Evolutionary conservation across 1,140 invertebrate genomes (phyloP).

Genomic region (Pachyrhynchus sulphureomaculatus): DNA sequence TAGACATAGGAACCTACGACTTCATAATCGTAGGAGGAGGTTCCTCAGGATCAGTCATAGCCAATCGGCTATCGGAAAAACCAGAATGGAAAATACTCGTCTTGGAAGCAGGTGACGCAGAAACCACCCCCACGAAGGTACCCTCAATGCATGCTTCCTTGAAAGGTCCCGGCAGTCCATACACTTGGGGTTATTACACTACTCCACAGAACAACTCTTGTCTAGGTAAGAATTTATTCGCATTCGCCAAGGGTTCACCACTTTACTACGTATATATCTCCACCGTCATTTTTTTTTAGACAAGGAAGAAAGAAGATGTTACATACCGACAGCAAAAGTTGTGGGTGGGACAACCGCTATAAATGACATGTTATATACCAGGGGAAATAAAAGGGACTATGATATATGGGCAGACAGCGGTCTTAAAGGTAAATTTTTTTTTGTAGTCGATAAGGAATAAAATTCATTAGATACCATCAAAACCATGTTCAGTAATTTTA

Average conservation of each 20-base stretch:
- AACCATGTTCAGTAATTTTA: too few relatives aligned
- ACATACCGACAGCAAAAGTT: constrained; percentile 60
- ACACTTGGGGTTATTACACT: constrained; percentile 81
- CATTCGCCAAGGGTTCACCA: too few relatives aligned
- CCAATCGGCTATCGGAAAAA: constrained; percentile 71
- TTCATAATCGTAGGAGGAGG: constrained; percentile 50
- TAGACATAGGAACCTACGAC: constrained; percentile 41
- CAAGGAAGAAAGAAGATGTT: constrained; percentile 11
- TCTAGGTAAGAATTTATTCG: constrained; percentile 50
- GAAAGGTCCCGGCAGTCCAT: constrained; percentile 71
- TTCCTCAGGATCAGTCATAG: constrained; percentile 59
- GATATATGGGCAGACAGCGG: constrained; percentile 62
- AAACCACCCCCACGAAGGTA: constrained; percentile 71
- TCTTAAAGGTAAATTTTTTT: constrained; percentile 28
- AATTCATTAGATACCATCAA: too few relatives aligned
- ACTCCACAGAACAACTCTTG: constrained; percentile 66
- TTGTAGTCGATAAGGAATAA: too few relatives aligned
- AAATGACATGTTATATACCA: constrained; percentile 87
- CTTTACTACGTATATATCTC: too few relatives aligned
- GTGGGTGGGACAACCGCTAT: constrained; percentile 79
- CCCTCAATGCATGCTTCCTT: constrained; percentile 68
- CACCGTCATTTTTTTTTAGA: too few relatives aligned
- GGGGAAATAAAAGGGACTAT: constrained; percentile 69
- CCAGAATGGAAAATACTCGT: constrained; percentile 69
- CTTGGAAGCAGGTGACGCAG: constrained; percentile 67